Evolutionary conservation across 1,140 invertebrate species (phyloP), one percentile per base, ranked within the genome.

Genomic region (Solen grandis): DNA sequence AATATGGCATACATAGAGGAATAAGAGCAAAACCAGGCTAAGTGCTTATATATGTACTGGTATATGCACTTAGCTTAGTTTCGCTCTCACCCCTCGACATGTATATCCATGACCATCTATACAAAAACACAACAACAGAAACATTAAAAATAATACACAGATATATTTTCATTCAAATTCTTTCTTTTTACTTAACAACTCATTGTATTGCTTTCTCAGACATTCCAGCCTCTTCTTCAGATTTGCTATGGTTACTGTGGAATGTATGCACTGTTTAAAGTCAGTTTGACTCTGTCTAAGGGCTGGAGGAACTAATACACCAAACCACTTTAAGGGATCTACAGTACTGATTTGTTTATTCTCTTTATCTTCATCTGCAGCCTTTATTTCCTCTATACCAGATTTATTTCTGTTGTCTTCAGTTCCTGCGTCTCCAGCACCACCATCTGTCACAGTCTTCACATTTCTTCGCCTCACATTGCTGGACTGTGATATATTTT

Each of bases 311-410:
- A 88, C 87, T 35, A 88, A 68, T 4, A 87, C 80, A 13, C 87
- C 87, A 84, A 88, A 88, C 86, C 86, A 86, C 38, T 73, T 82
- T 14, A 88, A 25, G 8, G 87, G 87, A 74, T 88, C 87, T 27
- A 35, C 16, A 31, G 3, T 22, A 35, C 14, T 41, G 14, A 29
- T 50, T 52, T 31, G 46, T 25, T 63, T 50, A 19, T 74, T 74
- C 1, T 33, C 19, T 38, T 72, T 25, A n/a, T 16, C 19, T 0
- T n/a, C n/a, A n/a, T 74, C 62, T 41, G 54, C 38, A 3, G 57
- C 1, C 25, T 75, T 50, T 8, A 31, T 62, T 19, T 19, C 25
- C n/a, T 10, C 27, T 19, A 70, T 65, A 31, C 55, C 52, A n/a
- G 36, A 29, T 52, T 52, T 46, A 57, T 38, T 38, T 35, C 3